Conservation (phyloP, 1,140 invertebrate genomes). For the Rhagoletis pomonella region DNA sequence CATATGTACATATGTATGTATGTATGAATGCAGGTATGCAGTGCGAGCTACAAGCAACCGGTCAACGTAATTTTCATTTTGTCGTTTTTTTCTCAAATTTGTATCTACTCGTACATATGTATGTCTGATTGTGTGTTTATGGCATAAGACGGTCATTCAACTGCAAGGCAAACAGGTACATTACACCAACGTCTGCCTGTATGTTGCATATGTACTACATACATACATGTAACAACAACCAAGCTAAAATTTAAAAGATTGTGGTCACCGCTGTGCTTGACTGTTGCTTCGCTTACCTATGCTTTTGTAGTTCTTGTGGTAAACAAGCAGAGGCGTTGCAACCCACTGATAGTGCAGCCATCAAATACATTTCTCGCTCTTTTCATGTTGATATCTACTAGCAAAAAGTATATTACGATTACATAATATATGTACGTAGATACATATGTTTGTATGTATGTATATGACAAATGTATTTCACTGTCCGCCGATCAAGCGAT, state of each 20-base stretch:
- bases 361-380: neutral
- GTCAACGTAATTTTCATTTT: neutral
- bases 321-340: constrained; percentile 41
- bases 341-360: constrained; percentile 8
- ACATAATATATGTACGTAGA: no score
- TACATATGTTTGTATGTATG: neutral
- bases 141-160: constrained; percentile 67
- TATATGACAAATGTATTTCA: neutral
- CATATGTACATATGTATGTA: neutral
- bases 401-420: no score
- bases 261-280: neutral
- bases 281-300: neutral
- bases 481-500: neutral
- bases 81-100: neutral
- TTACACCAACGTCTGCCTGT: constrained; percentile 48
- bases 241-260: constrained; percentile 3
- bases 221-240: constrained; percentile 28
- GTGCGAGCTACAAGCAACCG: neutral
- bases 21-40: neutral
- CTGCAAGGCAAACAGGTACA: constrained; percentile 73
- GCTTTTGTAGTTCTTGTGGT: neutral
- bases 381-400: neutral
- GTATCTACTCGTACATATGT: neutral
- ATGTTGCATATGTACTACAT: neutral
- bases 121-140: neutral